Evolutionary conservation across 35 echinoderm and acorn worm genomes (phyloP).

Genomic region (Amphiura filiformis): DNA sequence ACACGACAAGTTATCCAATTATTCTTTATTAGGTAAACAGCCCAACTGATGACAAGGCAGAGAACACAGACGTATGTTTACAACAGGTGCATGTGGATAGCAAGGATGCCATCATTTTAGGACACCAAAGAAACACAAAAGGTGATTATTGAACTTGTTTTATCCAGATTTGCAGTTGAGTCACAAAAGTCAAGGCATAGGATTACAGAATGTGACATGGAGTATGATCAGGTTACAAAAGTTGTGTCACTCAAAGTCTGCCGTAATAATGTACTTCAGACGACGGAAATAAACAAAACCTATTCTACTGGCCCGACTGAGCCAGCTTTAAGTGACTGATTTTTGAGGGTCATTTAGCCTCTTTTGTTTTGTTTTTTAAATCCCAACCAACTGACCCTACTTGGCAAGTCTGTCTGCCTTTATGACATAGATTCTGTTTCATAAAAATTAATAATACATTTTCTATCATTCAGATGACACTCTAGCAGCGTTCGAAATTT

Average conservation of each 20-base stretch:
- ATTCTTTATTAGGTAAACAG: not conserved
- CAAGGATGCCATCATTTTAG: not conserved
- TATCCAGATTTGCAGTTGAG: not conserved
- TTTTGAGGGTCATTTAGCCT: not conserved
- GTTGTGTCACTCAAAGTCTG: too few species aligned
- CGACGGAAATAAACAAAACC: not conserved
- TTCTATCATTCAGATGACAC: too few species aligned
- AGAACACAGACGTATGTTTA: not conserved
- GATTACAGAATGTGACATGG: not conserved
- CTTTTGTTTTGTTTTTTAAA: not conserved
- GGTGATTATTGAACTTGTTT: not conserved
- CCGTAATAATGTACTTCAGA: too few species aligned
- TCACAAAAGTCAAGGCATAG: not conserved
- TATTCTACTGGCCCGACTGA: not conserved
- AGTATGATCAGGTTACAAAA: too few species aligned
- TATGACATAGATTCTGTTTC: too few species aligned
- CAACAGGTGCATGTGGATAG: not conserved
- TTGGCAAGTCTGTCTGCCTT: too few species aligned
- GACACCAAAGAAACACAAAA: not conserved
- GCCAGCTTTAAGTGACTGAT: not conserved
- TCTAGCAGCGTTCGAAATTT: too few species aligned
- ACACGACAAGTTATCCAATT: too few species aligned
- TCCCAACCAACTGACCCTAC: too few species aligned
- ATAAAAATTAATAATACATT: not conserved
- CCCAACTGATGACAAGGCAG: too few species aligned